These are phyloP conservation scores for Arctia plantaginis DNA, from an alignment of 2,888 invertebrate genomes.

Conservation along the genomic window DNA sequence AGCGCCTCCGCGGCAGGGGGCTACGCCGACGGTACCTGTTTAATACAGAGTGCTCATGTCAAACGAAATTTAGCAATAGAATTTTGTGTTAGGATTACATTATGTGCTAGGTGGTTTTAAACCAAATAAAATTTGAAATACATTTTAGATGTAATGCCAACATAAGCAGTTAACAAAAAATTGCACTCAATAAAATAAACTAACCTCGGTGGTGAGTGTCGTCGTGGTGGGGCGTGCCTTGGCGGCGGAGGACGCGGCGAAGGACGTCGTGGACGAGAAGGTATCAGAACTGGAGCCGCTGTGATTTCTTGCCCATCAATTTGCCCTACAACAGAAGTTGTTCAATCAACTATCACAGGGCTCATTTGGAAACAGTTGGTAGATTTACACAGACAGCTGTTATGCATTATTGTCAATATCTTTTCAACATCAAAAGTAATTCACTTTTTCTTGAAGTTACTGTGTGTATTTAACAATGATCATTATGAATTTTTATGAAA, in stretches of 20 bases:
- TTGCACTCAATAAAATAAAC: neutral
- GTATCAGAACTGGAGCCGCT: conserved; percentile 96
- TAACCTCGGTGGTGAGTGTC: conserved; percentile 82
- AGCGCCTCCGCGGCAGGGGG: conserved; percentile 83
- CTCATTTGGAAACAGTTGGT: too few relatives aligned
- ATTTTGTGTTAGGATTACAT: too few relatives aligned
- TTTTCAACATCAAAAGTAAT: too few relatives aligned
- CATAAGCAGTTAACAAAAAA: neutral
- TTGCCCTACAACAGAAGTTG: conserved; percentile 87
- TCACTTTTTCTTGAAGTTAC: too few relatives aligned
- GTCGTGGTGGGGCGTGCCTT: conserved; percentile 86
- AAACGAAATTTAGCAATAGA: conserved; percentile 3
- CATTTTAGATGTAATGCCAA: neutral
- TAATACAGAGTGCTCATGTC: neutral
- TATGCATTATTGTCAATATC: too few relatives aligned
- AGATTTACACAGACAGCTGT: too few relatives aligned
- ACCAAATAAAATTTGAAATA: neutral
- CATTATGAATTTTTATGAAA: too few relatives aligned
- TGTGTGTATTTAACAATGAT: too few relatives aligned
- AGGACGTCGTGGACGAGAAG: conserved; percentile 88
- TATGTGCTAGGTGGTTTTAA: too few relatives aligned
- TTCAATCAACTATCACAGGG: neutral
- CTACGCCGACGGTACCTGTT: conserved; percentile 84
- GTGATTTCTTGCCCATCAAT: conserved; percentile 98
- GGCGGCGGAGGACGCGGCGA: conserved; percentile 86